A percentile compares a stretch with the other conserved stretches of the same genome.
These are phyloP conservation scores for Scomber scombrus DNA, from an alignment of 2,113 vertebrate species.

Conservation along the genomic window DNA sequence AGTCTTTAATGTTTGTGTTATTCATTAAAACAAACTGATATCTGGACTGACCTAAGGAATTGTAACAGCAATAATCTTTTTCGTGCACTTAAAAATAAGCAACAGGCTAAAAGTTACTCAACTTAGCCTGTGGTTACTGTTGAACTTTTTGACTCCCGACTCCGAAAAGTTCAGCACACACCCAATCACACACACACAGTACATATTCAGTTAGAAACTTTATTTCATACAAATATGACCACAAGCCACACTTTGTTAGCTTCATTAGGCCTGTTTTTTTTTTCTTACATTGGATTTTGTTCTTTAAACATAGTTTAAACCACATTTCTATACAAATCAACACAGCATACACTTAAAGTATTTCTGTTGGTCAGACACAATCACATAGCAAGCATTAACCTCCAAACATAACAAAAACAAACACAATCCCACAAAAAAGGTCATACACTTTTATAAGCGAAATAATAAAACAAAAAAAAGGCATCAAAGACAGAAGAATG, in stretches of 20 bases:
- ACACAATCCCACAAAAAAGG: conserved; percentile 40
- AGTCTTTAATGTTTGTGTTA: conserved; percentile 27
- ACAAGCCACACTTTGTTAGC: conserved; percentile 69
- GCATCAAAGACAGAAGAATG: conserved; percentile 69
- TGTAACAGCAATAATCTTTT: conserved; percentile 22
- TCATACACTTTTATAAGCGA: conserved; percentile 34
- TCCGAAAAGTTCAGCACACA: conserved; percentile 6
- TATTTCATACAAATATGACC: conserved; percentile 81
- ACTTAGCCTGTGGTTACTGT: conserved; percentile 20
- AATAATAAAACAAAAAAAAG: conserved; percentile 65
- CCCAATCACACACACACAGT: background rate
- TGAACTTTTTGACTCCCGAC: conserved; percentile 33
- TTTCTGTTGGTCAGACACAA: conserved; percentile 72
- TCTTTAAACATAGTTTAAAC: conserved; percentile 69
- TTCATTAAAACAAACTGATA: conserved; percentile 22
- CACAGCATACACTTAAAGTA: conserved; percentile 74
- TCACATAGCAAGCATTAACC: conserved; percentile 65
- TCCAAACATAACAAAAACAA: conserved; percentile 57
- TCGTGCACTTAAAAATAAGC: conserved; percentile 19
- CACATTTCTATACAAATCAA: conserved; percentile 77
- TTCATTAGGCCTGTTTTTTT: conserved; percentile 50
- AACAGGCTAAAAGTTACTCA: background rate
- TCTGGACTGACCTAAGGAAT: background rate
- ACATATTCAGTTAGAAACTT: conserved; percentile 76
- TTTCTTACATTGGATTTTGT: conserved; percentile 65